phyloP scores from a whole-genome alignment of 2,797 vertebrate genomes.

The Etheostoma nigrum region DNA sequence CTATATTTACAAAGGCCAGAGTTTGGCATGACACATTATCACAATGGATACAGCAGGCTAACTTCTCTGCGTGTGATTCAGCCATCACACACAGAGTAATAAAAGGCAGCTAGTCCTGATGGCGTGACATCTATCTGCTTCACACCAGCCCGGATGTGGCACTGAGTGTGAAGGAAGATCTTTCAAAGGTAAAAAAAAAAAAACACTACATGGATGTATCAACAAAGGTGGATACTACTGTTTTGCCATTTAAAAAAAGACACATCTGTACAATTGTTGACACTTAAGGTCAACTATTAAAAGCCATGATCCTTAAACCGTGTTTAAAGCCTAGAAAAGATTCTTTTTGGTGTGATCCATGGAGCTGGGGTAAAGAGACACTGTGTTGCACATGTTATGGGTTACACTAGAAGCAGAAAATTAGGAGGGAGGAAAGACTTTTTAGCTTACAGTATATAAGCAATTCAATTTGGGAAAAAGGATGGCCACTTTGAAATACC shows the following conservation, averaged over 20 bases:
- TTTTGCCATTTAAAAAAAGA: too few species aligned
- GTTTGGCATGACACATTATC: not conserved
- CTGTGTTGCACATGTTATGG: too few species aligned
- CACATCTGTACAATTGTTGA: too few species aligned
- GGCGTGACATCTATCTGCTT: slow-evolving; percentile 39
- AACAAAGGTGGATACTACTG: not conserved
- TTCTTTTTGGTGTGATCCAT: too few species aligned
- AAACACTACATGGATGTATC: slow-evolving; percentile 9
- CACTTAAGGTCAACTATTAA: not conserved
- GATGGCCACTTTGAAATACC: not conserved
- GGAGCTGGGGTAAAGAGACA: too few species aligned
- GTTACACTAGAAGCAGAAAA: too few species aligned
- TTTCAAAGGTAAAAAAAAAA: slow-evolving; percentile 15
- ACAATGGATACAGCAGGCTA: not conserved
- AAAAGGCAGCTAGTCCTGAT: slow-evolving; percentile 46
- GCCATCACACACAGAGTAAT: not conserved
- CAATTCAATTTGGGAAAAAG: not conserved
- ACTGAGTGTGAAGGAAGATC: slow-evolving; percentile 20
- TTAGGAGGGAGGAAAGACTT: too few species aligned
- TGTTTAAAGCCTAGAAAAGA: too few species aligned
- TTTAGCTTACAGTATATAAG: not conserved
- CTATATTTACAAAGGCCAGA: slow-evolving; percentile 5
- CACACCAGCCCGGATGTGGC: slow-evolving; percentile 25
- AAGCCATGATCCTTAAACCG: too few species aligned
- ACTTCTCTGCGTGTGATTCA: not conserved